Evolutionary conservation across 2,797 vertebrate species (phyloP).

Genomic region (Limnodromus scolopaceus): DNA sequence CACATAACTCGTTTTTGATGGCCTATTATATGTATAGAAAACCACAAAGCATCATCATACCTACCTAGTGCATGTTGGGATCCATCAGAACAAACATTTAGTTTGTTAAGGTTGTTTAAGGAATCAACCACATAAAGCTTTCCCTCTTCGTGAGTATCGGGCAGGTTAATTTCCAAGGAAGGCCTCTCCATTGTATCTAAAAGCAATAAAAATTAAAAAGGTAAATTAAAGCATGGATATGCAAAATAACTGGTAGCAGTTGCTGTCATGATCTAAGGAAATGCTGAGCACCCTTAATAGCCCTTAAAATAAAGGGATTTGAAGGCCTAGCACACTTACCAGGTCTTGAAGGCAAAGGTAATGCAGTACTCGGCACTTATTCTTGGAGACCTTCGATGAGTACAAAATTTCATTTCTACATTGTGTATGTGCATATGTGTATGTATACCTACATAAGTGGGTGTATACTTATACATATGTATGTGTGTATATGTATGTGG

Average conservation of each 20-base stretch:
- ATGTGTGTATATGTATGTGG: not conserved
- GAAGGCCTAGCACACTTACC: not conserved
- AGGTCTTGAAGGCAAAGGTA: not conserved
- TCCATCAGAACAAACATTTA: slow-evolving; percentile 68
- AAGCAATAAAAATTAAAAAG: slow-evolving; percentile 11
- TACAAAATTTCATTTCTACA: not conserved
- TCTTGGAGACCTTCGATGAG: not conserved
- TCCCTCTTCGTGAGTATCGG: slow-evolving; percentile 59
- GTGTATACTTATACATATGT: not conserved
- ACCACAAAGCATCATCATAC: not conserved
- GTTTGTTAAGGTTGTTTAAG: slow-evolving; percentile 82
- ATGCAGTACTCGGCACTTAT: not conserved
- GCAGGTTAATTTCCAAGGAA: slow-evolving; percentile 57
- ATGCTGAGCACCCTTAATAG: not conserved
- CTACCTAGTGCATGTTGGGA: slow-evolving; percentile 54
- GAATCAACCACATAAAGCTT: slow-evolving; percentile 82
- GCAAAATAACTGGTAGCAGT: not conserved
- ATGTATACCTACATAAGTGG: not conserved
- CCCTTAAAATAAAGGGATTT: not conserved
- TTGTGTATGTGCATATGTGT: not conserved
- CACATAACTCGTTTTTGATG: not conserved
- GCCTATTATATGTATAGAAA: not conserved
- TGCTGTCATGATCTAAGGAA: not conserved
- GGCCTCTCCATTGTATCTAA: slow-evolving; percentile 75
- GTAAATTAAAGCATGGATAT: not conserved